A percentile compares a stretch with the other conserved stretches of the same genome.
phyloP scores from a whole-genome alignment of 64 coral and sea anemone species.

The Stichodactyla helianthus region DNA sequence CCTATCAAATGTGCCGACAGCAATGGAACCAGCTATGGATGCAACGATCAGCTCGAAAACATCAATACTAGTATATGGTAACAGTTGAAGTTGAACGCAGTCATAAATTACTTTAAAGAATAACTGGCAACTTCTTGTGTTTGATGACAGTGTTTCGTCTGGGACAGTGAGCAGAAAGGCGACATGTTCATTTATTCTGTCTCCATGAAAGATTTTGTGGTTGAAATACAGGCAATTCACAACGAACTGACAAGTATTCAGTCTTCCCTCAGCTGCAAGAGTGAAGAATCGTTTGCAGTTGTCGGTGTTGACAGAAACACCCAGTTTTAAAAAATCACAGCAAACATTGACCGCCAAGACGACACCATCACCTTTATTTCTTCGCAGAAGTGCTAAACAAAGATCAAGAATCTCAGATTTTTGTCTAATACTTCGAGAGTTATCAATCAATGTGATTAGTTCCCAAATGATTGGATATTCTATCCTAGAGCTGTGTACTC shows the following conservation, averaged over 20 bases:
- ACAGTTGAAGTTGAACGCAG: neutral
- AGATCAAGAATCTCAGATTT: no score
- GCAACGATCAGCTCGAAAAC: neutral
- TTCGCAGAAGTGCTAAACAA: no score
- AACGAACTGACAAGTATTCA: neutral
- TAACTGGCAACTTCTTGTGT: neutral
- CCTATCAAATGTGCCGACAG: neutral
- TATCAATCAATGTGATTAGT: no score
- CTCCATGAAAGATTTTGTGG: neutral
- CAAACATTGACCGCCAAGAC: no score
- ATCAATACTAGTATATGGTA: neutral
- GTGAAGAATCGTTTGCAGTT: neutral
- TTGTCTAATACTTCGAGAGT: no score
- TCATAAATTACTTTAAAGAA: neutral
- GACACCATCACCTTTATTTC: no score
- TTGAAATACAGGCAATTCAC: neutral
- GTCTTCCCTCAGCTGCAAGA: neutral
- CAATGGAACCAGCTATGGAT: neutral
- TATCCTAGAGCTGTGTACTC: no score
- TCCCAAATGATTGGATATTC: no score
- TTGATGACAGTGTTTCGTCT: neutral
- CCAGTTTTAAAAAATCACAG: neutral
- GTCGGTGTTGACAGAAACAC: neutral
- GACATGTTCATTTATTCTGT: neutral
- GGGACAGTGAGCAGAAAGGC: neutral